These are phyloP conservation scores for Pachymerium ferrugineum DNA, from an alignment of 2,888 invertebrate species.

Conservation along the genomic window DNA sequence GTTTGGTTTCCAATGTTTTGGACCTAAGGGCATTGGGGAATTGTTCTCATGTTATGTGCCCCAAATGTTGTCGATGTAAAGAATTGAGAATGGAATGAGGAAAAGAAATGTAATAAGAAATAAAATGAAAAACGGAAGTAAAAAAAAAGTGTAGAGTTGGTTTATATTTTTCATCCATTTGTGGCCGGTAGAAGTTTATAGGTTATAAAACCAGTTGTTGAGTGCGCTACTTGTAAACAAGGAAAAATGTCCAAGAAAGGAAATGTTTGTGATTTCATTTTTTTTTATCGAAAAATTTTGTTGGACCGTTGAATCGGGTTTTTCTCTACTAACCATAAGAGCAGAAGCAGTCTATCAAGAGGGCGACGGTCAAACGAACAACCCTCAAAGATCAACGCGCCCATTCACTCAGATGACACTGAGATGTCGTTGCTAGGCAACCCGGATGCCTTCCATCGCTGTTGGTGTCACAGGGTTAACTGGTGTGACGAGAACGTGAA, in stretches of 20 bases:
- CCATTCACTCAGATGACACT: constrained; percentile 27
- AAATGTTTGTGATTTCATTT: constrained; percentile 14
- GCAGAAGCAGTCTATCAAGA: constrained; percentile 4
- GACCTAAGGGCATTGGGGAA: not conserved
- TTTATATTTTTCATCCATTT: constrained; percentile 27
- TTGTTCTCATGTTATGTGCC: constrained; percentile 3
- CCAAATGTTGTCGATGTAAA: not conserved
- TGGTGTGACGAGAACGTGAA: constrained; percentile 27
- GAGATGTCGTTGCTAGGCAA: constrained; percentile 22
- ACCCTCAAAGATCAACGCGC: constrained; percentile 25
- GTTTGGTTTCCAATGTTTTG: constrained; percentile 13
- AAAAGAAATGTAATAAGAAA: not conserved
- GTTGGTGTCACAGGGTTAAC: constrained; percentile 22
- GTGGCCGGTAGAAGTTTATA: constrained; percentile 16
- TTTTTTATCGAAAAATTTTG: not conserved
- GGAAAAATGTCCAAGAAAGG: not conserved
- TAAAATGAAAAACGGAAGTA: not conserved
- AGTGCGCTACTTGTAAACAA: constrained; percentile 20
- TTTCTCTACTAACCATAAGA: not conserved
- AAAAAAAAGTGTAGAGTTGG: constrained; percentile 6
- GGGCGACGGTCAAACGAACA: constrained; percentile 27
- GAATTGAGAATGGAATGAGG: not conserved
- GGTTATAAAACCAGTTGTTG: constrained; percentile 14
- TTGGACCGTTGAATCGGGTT: not conserved
- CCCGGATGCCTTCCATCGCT: constrained; percentile 25